phyloP scores from a whole-genome alignment of 2,888 invertebrate genomes.

The Keiferia lycopersicella region DNA sequence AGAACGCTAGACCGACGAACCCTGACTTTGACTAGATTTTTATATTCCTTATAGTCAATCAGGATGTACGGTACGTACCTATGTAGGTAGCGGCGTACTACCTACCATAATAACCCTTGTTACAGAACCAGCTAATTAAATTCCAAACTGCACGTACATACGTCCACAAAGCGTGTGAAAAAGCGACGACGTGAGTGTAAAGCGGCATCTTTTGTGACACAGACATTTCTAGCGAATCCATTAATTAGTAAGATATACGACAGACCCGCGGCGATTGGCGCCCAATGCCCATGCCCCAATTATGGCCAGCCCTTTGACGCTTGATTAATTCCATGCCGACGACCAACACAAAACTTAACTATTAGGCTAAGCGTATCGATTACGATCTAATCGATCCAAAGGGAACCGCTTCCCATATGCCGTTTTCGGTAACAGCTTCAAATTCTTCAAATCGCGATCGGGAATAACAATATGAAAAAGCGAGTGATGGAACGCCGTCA shows the following conservation, averaged over 20 bases:
- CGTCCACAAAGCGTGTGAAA: background rate
- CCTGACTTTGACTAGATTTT: too few relatives aligned
- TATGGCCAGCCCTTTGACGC: slow-evolving; percentile 74
- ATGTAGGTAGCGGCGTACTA: too few relatives aligned
- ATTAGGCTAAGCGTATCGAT: slow-evolving; percentile 68
- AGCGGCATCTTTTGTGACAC: slow-evolving; percentile 73
- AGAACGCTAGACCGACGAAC: too few relatives aligned
- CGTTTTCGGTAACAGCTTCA: slow-evolving; percentile 62
- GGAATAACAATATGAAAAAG: slow-evolving; percentile 74
- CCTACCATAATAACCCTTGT: too few relatives aligned
- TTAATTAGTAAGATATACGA: slow-evolving; percentile 79
- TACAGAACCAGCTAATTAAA: too few relatives aligned
- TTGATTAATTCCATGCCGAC: slow-evolving; percentile 69
- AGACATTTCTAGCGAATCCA: slow-evolving; percentile 74
- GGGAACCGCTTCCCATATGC: slow-evolving; percentile 73
- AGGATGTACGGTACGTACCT: too few relatives aligned
- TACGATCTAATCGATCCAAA: slow-evolving; percentile 76
- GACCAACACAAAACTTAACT: slow-evolving; percentile 72
- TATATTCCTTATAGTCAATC: too few relatives aligned
- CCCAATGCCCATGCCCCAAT: slow-evolving; percentile 72
- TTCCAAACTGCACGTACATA: too few relatives aligned
- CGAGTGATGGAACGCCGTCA: slow-evolving; percentile 59
- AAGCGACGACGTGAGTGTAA: slow-evolving; percentile 42
- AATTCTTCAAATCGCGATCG: slow-evolving; percentile 65
- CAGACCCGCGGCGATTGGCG: slow-evolving; percentile 66